Base-by-base conservation (phyloP, 23 tunicate species). In the Styela plicata region DNA sequence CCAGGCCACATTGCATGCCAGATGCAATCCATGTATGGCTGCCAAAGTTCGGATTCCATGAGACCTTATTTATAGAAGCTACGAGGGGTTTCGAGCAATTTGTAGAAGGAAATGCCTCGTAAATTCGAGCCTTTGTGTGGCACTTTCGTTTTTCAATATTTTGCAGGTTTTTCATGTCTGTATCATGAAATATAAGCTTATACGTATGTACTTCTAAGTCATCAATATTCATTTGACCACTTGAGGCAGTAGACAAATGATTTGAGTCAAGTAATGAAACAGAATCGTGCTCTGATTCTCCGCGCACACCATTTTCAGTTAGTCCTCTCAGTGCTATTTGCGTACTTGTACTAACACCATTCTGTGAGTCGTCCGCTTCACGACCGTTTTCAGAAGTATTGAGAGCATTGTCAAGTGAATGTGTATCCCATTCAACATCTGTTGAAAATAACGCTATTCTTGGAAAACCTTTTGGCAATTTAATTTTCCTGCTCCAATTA, bases 1-100 rank as follows among this genome's bases (percentile, higher is more conserved):
- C 83, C 19, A 91, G 80, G 0, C 97, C 97, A 1, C 86, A 83
- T 68, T 83, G 73, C n/a, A 84, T 86, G 20, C 80, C 97, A 24
- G 91, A 64, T 2, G 91, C 90, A n/a, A 86, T 74, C 91, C 97
- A 87, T 20, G 97, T 79, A 63, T 69, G 89, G 7, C 92, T 87
- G 2, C 75, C 57, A 1, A 83, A 35, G 71, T 91, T 91, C 0
- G 97, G 91, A 33, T 91, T 91, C 97, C 97, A 91, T 3, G 89
- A 82, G 31, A 84, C 80, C 63, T 83, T 84, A 64, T 78, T 86
- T 34, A 86, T 66, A 23, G 85, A 90, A 19, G 69, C 44, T 21
- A 78, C 88, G 17, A 63, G 78, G 28, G 80, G 80, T 16, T 76
- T 21, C 34, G 52, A 28, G 69, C 74, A 79, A 23, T 52, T 32